Percentiles rank a stretch among this genome's conserved stretches.
phyloP scores from a whole-genome alignment of 2,113 vertebrate genomes.

The Helogale parvula region DNA sequence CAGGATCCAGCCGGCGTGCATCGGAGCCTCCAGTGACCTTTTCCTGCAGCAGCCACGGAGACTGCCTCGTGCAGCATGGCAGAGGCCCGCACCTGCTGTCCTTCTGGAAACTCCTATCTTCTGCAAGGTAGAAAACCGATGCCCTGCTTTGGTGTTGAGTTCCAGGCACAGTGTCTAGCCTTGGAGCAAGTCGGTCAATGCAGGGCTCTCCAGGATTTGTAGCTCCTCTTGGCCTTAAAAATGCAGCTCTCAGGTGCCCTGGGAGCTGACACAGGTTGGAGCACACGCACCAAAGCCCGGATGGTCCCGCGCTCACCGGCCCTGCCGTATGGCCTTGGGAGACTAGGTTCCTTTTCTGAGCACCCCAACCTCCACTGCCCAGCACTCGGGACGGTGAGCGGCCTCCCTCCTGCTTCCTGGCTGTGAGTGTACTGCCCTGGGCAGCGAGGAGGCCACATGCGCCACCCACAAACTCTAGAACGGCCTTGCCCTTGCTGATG shows the following conservation, averaged over 20 bases:
- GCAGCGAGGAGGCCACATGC: background rate
- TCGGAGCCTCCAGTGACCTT: background rate
- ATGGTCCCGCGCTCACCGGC: background rate
- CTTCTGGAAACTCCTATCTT: background rate
- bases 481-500: background rate
- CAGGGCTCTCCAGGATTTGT: background rate
- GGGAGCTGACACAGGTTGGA: background rate
- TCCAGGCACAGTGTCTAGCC: background rate
- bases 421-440: background rate
- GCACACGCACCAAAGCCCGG: fast-evolving
- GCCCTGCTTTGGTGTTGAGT: background rate
- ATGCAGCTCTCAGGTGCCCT: background rate
- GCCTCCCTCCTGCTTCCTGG: background rate
- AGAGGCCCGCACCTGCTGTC: background rate
- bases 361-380: too few species aligned
- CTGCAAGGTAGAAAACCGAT: background rate
- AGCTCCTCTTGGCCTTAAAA: background rate
- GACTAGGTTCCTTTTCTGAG: background rate
- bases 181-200: background rate
- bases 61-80: background rate
- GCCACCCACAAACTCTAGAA: background rate
- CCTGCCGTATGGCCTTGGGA: background rate
- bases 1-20: background rate
- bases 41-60: background rate
- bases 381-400: background rate